Conservation (phyloP, 2,797 vertebrate genomes). For the Dendrocincla tyrannina region DNA sequence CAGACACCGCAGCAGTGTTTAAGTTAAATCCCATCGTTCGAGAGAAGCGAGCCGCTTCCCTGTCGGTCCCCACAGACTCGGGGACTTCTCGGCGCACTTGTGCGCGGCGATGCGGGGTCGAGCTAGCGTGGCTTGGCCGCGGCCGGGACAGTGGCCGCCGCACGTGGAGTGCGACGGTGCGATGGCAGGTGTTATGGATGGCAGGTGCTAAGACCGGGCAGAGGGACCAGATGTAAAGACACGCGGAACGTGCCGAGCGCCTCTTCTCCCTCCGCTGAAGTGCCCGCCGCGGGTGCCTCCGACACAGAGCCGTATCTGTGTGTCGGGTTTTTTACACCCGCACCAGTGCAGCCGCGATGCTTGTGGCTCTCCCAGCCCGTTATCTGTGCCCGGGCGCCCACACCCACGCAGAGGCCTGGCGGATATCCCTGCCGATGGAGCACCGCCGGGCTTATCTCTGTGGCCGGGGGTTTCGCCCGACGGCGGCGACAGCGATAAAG, state of each 20-base stretch:
- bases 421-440: neutral
- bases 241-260: fast-evolving
- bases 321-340: fast-evolving
- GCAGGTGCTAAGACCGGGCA: neutral
- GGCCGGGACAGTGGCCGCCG: neutral
- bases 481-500: neutral
- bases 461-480: neutral
- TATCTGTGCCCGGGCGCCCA: neutral
- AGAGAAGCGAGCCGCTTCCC: neutral
- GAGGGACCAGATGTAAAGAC: neutral
- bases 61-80: neutral
- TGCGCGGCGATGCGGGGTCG: neutral
- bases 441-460: neutral
- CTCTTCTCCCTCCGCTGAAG: neutral
- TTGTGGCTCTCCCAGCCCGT: neutral
- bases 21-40: neutral
- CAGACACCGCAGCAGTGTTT: neutral
- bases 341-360: neutral
- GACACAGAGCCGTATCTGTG: fast-evolving
- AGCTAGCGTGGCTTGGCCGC: neutral
- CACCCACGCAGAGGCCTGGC: neutral
- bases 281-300: neutral
- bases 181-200: neutral
- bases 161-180: neutral
- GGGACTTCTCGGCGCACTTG: neutral